phyloP scores from a whole-genome alignment of 2,888 invertebrate genomes.

The Gymnoscelis rufifasciata region DNA sequence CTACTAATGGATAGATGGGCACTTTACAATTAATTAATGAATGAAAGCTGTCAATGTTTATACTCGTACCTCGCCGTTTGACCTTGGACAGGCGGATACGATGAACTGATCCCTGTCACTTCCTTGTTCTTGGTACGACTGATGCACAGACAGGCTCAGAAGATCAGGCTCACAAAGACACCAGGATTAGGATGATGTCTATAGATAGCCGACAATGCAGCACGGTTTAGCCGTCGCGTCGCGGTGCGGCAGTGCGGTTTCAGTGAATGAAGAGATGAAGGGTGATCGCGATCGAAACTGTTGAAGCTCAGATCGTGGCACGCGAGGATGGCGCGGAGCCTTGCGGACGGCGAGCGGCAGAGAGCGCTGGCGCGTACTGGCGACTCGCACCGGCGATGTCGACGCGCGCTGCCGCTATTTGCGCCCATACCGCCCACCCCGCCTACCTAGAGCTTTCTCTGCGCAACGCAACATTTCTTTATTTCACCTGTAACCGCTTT shows the following conservation, averaged over 20 bases:
- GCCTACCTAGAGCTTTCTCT: conserved; percentile 67
- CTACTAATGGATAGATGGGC: conserved; percentile 9
- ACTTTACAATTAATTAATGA: conserved; percentile 37
- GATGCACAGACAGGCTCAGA: conserved; percentile 35
- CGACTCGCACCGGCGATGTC: conserved; percentile 32
- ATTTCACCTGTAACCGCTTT: conserved; percentile 40
- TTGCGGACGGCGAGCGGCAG: conserved; percentile 29
- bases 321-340: conserved; percentile 12
- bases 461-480: conserved; percentile 68
- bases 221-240: conserved; percentile 1
- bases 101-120: conserved; percentile 40
- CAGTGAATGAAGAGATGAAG: background rate
- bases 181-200: too few relatives aligned
- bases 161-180: conserved; percentile 1
- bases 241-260: background rate
- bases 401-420: conserved; percentile 72
- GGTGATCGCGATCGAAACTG: conserved; percentile 32
- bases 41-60: conserved; percentile 49
- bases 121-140: conserved; percentile 39
- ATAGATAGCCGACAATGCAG: too few relatives aligned
- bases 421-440: conserved; percentile 63
- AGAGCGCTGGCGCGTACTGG: conserved; percentile 53
- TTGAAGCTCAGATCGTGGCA: conserved; percentile 21
- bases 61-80: conserved; percentile 51
- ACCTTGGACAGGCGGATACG: conserved; percentile 54